Base-by-base conservation (phyloP, 2,888 invertebrate species). In the Boloria euphrosyne region DNA sequence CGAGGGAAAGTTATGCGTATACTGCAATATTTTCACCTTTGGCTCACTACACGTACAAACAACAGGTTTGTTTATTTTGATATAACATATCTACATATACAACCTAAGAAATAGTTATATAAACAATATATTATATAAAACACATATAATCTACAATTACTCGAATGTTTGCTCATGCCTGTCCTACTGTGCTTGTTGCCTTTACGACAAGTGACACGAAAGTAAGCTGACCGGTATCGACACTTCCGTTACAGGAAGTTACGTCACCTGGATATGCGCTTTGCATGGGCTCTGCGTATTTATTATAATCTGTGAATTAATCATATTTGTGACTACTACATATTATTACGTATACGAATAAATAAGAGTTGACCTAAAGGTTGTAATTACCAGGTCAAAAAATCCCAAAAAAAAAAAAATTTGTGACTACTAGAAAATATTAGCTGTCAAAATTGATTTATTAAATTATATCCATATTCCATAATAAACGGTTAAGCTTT, bases 211-310 rank as follows among this genome's bases (percentile, higher is more conserved):
- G 58, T 52, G 51, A 31, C 13, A 66, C 65, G 68, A 68, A 68
- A 63, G 68, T 62, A 54, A 59, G 62, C 49, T 61, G 62, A 18
- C 55, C 43, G 58, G 63, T 43, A 53, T 53, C 62, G 65, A 60
- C 46, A 66, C 69, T 73, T 73, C 69, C 73, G 68, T 47, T 52
- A 53, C 66, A 61, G 70, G 68, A 68, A 65, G 65, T 73, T 73
- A 64, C 69, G 64, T 73, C 67, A 73, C 16, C 55, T 69, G 70
- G 61, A 72, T 71, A 73, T 68, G 70, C 70, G 58, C 16, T 18
- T 50, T 65, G 54, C 46, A 31, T 46, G 46, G 51, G 27, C 27
- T 50, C 17, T 62, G 16, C 46, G n/a, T 53, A 44, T 46, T 22
- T 52, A 27, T 62, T 44, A 46, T 27, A 22, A 55, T 43, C 17